Evolutionary conservation across 2,113 vertebrate species (phyloP), one percentile per base, ranked within the genome.

Genomic region (Spermophilus dauricus): DNA sequence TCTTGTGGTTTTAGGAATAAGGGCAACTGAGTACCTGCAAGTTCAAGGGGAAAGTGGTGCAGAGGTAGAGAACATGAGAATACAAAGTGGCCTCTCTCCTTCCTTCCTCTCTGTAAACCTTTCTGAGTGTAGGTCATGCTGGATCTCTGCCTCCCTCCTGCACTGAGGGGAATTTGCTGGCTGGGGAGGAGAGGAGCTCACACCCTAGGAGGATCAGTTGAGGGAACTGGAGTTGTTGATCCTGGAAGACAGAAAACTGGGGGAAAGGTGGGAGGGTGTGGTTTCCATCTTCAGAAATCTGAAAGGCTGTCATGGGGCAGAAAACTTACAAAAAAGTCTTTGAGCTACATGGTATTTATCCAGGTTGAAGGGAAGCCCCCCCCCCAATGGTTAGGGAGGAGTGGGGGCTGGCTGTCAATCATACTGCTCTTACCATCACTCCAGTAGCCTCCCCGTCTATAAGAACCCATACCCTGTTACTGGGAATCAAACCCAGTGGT

Each of bases 201-300:
- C 39, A 63, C 56, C n/a, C 69, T 95, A 75, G 78, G 48, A 96
- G 30, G 53, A 32, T 82, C 42, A 48, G 45, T 61, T 10, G 65
- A 92, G 96, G 72, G 76, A 85, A 84, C 34, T 72, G 56, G 48
- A 86, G 39, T 11, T 95, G 61, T 77, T 94, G 82, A 94, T 73
- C 22, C 82, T 70, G 63, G 78, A 95, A 94, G 81, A 97, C 51
- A 83, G 70, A 67, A 92, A 97, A 70, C 48, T 83, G 6, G 58
- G 73, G 73, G 37, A 30, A 94, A 69, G 45, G 30, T 32, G 69
- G n/a, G 53, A 86, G 72, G 75, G 53, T 28, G n/a, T 42, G 17
- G 18, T 61, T 34, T 95, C 72, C 14, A n/a, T 70, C 22, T 37
- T 92, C 34, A 95, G 84, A 92, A 95, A 87, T 67, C 48, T 14